Evolutionary conservation across 2,888 invertebrate species (phyloP), one percentile per base, ranked within the genome.

Genomic region (Plebejus anna): DNA sequence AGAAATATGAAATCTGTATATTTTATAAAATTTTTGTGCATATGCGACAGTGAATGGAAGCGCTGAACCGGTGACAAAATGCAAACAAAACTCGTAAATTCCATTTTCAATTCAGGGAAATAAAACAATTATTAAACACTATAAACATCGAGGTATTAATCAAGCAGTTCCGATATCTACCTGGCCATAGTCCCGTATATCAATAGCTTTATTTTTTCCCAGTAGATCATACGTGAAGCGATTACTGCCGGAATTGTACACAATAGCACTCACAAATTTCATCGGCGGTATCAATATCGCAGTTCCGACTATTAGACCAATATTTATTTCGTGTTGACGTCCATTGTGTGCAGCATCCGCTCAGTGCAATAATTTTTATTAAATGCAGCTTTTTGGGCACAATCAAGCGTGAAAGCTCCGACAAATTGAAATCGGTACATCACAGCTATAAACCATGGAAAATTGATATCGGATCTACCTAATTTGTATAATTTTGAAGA

Each of bases 231-330:
- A 79, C 79, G 88, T 90, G 81, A 86, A 88, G 81, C 87, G 88
- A 89, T 92, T 89, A 91, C 88, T 85, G 88, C 88, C 91, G 93
- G 92, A 91, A 89, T 89, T 89, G 82, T 81, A 85, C 84, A 92
- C 91, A 93, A 92, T 89, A 86, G 88, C 85, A 84, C 85, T 87
- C 88, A 89, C 89, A 88, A 88, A 89, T 88, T 88, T 86, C 84
- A 85, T 85, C 83, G 82, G 86, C 81, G 86, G 88, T 91, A 92
- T 93, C 91, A 86, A 85, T 92, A 89, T 90, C 91, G 85, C 86
- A 90, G 91, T 91, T 92, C 90, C 90, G 90, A 90, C 89, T 90
- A 89, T 89, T 90, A 88, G 86, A 84, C 87, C 85, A 90, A 91
- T 91, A 90, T 91, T 90, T 89, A 88, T 88, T 87, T 88, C 87